phyloP scores from a whole-genome alignment of 2,113 vertebrate genomes.

The Scopus umbretta region DNA sequence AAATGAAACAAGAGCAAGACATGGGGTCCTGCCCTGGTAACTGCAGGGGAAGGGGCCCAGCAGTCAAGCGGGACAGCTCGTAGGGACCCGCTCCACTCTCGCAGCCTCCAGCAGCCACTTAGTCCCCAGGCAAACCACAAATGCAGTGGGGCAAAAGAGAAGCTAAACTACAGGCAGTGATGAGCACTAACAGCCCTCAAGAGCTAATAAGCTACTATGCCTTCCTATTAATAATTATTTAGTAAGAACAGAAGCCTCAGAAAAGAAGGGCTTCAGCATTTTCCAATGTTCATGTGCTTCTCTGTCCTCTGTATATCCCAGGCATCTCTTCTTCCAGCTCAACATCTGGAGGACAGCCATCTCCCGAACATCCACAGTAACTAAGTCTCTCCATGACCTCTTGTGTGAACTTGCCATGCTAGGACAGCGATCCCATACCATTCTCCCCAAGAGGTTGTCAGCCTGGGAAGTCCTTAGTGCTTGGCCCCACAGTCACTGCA shows the following conservation, averaged over 20 bases:
- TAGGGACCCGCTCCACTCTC: fast-evolving
- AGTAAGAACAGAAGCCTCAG: neutral
- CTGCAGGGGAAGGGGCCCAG: neutral
- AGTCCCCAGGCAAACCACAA: neutral
- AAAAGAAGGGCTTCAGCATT: neutral
- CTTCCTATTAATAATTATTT: neutral
- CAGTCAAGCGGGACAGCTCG: fast-evolving
- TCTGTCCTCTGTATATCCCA: neutral
- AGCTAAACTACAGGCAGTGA: neutral
- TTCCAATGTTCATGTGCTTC: neutral
- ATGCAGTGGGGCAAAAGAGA: neutral
- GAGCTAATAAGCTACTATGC: neutral
- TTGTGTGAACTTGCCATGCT: fast-evolving
- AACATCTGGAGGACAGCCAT: neutral
- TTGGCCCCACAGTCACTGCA: neutral
- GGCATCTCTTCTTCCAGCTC: neutral
- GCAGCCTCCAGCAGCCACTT: neutral
- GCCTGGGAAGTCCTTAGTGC: neutral
- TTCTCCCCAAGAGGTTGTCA: neutral
- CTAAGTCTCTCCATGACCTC: neutral
- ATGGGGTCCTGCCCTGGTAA: neutral
- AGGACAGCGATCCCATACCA: neutral
- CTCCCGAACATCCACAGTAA: neutral
- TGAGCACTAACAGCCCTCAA: neutral
- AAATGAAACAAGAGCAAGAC: neutral